Evolutionary conservation across 2,113 vertebrate species (phyloP).

Genomic region (Oreotrochilus melanogaster): DNA sequence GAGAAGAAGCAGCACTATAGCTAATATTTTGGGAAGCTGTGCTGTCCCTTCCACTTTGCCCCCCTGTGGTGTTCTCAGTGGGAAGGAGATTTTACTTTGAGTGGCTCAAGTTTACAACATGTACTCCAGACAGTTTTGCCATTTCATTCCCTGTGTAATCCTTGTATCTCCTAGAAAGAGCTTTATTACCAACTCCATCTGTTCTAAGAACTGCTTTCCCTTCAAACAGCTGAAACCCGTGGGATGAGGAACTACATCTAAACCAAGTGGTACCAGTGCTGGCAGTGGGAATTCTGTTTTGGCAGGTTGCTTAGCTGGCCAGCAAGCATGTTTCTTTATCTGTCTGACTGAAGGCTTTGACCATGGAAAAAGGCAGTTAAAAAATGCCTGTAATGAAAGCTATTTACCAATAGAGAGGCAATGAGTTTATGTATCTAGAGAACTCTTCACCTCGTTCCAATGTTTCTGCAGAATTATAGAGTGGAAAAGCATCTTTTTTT

Average conservation of each 20-base stretch:
- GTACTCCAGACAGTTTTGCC: neutral
- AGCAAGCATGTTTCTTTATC: neutral
- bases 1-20: neutral
- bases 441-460: neutral
- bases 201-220: conserved; percentile 39
- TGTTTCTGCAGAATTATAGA: neutral
- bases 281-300: conserved; percentile 60
- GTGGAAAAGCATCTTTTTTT: neutral
- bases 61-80: neutral
- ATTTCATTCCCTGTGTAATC: conserved; percentile 42
- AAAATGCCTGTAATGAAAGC: neutral
- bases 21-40: neutral
- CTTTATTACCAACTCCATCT: conserved; percentile 62
- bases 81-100: conserved; percentile 15
- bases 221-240: conserved; percentile 18
- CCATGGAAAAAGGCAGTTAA: neutral
- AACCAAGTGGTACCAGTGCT: neutral
- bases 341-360: neutral
- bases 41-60: neutral
- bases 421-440: neutral
- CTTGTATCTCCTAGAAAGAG: conserved; percentile 58
- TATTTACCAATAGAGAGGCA: neutral
- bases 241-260: conserved; percentile 39
- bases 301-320: conserved; percentile 22
- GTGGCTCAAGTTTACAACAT: neutral